Evolutionary conservation across 2,888 invertebrate genomes (phyloP).

Genomic region (Himalopsyche anomala): DNA sequence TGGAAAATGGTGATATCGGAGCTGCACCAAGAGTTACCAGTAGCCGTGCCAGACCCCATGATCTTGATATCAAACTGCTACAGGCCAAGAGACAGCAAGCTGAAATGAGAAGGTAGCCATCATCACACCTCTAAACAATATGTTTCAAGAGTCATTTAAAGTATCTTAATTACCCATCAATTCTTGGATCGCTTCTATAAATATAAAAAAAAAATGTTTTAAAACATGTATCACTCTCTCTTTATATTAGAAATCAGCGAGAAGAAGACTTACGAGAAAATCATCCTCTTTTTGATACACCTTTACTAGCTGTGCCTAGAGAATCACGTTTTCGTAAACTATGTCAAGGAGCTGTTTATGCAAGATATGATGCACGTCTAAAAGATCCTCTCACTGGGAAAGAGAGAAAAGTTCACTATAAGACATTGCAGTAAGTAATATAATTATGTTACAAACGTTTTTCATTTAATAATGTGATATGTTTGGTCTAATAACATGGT

Average conservation of each 20-base stretch:
- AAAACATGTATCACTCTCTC: not conserved
- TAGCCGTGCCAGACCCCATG: conserved; percentile 90
- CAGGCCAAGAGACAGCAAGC: conserved; percentile 99
- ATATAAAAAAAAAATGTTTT: too few relatives aligned
- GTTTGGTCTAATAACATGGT: too few relatives aligned
- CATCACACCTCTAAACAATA: too few relatives aligned
- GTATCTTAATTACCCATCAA: too few relatives aligned
- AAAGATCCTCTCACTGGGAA: conserved; percentile 98
- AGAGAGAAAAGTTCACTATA: conserved; percentile 97
- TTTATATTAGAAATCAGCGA: conserved; percentile 86
- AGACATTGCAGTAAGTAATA: conserved; percentile 93
- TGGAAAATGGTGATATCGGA: conserved; percentile 98
- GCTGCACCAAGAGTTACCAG: conserved; percentile 90
- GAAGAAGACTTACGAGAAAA: conserved; percentile 99
- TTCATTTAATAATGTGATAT: too few relatives aligned
- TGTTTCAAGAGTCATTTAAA: too few relatives aligned
- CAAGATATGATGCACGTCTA: conserved; percentile 94
- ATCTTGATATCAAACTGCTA: conserved; percentile 95
- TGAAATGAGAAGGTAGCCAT: conserved; percentile 96
- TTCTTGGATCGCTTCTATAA: too few relatives aligned
- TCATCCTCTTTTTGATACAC: conserved; percentile 99
- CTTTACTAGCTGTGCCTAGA: conserved; percentile 95
- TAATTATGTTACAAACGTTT: not conserved
- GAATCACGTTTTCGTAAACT: conserved; percentile 96
- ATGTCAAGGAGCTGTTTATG: conserved; percentile 96